Conservation (phyloP, 2,797 vertebrate species). For the Darevskia mixta region DNA sequence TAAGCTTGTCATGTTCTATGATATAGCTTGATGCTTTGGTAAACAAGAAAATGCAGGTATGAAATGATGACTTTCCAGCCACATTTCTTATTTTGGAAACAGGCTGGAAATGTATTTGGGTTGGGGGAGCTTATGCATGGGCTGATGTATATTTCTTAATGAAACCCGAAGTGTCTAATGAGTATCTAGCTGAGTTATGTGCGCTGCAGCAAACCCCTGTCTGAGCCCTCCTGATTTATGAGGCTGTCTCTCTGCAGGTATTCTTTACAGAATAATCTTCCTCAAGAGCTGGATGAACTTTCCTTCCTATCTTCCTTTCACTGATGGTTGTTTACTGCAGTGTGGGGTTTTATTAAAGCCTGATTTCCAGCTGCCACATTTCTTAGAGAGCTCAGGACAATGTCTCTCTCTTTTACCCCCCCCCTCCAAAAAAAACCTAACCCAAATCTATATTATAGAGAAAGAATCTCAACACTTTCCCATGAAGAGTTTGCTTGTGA, state of each 20-base stretch:
- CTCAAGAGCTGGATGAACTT: conserved; percentile 29
- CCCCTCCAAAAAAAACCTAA: too few species aligned
- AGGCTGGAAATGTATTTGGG: neutral
- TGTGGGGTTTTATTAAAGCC: neutral
- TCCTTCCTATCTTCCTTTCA: conserved; percentile 26
- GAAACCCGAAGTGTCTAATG: conserved; percentile 39
- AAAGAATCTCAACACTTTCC: neutral
- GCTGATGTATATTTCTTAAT: conserved; percentile 16
- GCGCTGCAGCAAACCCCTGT: conserved; percentile 50
- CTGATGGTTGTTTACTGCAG: conserved; percentile 46
- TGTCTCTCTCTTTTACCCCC: neutral
- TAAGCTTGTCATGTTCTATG: neutral
- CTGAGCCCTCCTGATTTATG: conserved; percentile 48
- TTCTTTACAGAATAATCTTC: conserved; percentile 49
- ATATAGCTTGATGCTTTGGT: neutral
- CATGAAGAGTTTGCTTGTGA: neutral
- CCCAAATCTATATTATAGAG: neutral
- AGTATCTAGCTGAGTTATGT: conserved; percentile 40
- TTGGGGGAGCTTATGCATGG: neutral
- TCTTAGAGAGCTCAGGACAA: conserved; percentile 12
- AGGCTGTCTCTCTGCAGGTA: conserved; percentile 30
- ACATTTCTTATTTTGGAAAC: neutral
- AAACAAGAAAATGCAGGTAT: neutral
- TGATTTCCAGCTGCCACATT: conserved; percentile 4
- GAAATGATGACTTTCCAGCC: neutral